Evolutionary conservation across 2,797 vertebrate genomes (phyloP).

Genomic region (Sebastes variabilis): DNA sequence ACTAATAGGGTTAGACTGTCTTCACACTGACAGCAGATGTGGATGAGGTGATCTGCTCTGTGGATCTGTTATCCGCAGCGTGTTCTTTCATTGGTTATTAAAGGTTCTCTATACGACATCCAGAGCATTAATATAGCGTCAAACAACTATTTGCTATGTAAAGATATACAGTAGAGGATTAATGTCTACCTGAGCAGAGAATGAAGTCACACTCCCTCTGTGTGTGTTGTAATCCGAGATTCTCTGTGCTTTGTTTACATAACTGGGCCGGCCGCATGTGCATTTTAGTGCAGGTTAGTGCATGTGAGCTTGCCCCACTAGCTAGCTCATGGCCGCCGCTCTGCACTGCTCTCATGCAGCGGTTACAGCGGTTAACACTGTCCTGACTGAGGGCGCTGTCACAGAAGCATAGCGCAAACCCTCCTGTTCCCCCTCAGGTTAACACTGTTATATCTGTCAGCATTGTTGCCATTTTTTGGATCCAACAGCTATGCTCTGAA

Average conservation of each 20-base stretch:
- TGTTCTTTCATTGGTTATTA: background rate
- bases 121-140: background rate
- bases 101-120: background rate
- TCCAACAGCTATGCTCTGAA: no score
- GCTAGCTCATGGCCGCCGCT: no score
- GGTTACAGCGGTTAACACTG: no score
- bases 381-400: no score
- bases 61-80: slow-evolving; percentile 5
- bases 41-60: slow-evolving; percentile 22
- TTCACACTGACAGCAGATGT: slow-evolving; percentile 38
- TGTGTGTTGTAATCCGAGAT: no score
- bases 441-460: rapidly evolving
- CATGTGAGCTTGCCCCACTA: no score
- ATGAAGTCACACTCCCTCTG: background rate
- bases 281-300: no score
- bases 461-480: no score
- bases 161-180: background rate
- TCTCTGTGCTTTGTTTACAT: no score
- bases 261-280: no score
- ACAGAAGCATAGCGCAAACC: no score
- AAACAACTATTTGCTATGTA: background rate
- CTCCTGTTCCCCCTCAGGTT: no score
- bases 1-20: slow-evolving; percentile 47
- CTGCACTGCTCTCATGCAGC: rapidly evolving
- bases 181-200: background rate